Percentiles rank a stretch among this genome's conserved stretches.
Evolutionary conservation across 35 echinoderm and acorn worm genomes (phyloP).

Genomic region (Heliocidaris erythrogramma): DNA sequence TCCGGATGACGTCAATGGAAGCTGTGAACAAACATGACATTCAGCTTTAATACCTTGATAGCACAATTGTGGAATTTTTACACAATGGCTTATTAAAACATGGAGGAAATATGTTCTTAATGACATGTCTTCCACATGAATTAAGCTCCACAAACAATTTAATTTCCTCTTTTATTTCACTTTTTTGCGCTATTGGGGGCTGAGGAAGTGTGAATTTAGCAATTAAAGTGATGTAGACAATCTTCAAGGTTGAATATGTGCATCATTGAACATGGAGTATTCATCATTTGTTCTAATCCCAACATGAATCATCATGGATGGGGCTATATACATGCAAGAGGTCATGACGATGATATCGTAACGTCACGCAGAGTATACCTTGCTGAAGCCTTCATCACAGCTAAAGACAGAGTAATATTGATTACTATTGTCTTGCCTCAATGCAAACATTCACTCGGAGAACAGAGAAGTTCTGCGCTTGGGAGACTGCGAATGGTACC

Average conservation of each 20-base stretch:
- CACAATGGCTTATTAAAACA: not conserved
- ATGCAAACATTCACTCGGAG: not conserved
- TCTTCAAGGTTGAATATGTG: not conserved
- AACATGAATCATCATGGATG: not conserved
- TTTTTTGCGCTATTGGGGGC: not conserved
- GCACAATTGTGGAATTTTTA: not conserved
- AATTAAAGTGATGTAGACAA: not conserved
- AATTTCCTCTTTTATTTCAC: not conserved
- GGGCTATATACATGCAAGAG: not conserved
- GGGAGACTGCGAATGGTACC: not conserved
- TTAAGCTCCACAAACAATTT: not conserved
- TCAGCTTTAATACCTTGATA: not conserved
- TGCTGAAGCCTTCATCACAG: not conserved
- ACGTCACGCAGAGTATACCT: not conserved
- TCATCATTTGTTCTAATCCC: not conserved
- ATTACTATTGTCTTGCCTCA: not conserved
- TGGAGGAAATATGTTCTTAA: not conserved
- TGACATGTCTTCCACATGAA: not conserved
- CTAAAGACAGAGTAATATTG: not conserved
- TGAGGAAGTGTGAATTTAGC: constrained; percentile 2
- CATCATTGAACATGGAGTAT: not conserved
- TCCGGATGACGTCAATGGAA: not conserved
- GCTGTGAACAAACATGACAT: not conserved
- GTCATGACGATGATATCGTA: not conserved
- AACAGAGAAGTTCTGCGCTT: not conserved